These are phyloP conservation scores for Patella ulyssiponensis DNA, from an alignment of 2,888 invertebrate genomes.

Conservation along the genomic window DNA sequence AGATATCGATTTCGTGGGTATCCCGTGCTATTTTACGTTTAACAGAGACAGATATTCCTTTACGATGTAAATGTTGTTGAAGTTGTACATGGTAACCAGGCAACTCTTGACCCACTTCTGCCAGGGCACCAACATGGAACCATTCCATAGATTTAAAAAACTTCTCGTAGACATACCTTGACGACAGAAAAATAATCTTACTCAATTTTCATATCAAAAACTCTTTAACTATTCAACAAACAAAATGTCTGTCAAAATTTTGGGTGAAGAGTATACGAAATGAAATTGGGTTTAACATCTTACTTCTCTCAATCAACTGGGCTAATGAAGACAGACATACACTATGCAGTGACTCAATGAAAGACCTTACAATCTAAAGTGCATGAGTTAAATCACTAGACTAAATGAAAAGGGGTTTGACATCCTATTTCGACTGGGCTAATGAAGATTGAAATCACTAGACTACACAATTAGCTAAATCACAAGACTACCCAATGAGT, in stretches of 20 bases:
- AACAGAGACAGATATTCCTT: constrained; percentile 79
- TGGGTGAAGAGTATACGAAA: not conserved
- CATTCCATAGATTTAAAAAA: constrained; percentile 74
- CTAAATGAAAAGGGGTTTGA: no score
- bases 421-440: no score
- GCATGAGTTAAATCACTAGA: no score
- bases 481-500: no score
- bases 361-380: no score
- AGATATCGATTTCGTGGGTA: constrained; percentile 53
- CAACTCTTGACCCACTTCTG: constrained; percentile 85
- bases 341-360: no score
- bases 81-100: constrained; percentile 83
- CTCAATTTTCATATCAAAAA: not conserved
- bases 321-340: no score
- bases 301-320: not conserved
- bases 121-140: constrained; percentile 82
- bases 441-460: no score
- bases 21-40: constrained; percentile 81
- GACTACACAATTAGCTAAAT: no score
- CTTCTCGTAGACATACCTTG: constrained; percentile 77
- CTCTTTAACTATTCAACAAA: not conserved
- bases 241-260: not conserved
- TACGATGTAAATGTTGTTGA: constrained; percentile 78
- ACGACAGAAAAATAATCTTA: not conserved
- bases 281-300: not conserved